phyloP scores from a whole-genome alignment of 2,888 invertebrate species.

The Drosophila hamatofila region DNA sequence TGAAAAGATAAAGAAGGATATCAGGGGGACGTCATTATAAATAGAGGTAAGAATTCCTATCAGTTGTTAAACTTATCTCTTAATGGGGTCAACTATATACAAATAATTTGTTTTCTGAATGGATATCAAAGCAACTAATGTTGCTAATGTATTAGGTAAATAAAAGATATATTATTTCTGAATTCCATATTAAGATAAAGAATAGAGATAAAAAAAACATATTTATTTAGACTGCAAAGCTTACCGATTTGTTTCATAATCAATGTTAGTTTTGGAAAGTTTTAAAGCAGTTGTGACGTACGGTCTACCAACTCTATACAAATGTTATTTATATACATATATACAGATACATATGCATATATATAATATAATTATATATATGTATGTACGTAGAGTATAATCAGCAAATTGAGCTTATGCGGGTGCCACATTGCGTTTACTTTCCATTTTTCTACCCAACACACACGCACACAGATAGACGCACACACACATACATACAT shows the following conservation, averaged over 20 bases:
- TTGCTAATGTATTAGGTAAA: constrained; percentile 2
- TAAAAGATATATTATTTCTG: not conserved
- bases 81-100: not conserved
- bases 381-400: constrained; percentile 30
- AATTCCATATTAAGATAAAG: constrained; percentile 7
- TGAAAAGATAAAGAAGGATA: not conserved
- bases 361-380: constrained; percentile 3
- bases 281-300: not conserved
- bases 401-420: constrained; percentile 59
- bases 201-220: not conserved
- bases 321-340: not conserved
- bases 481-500: not conserved
- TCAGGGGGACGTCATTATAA: not conserved
- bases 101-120: not conserved
- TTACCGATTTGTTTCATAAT: not conserved
- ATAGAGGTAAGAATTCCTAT: not conserved
- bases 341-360: not conserved
- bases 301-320: not conserved
- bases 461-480: not conserved
- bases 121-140: not conserved
- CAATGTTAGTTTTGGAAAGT: not conserved
- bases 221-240: not conserved
- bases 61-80: not conserved
- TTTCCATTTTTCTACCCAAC: constrained; percentile 53
- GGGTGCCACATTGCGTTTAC: constrained; percentile 54